These are phyloP conservation scores for Campylomormyrus numenius DNA, from an alignment of 2,113 vertebrate genomes.

Conservation along the genomic window DNA sequence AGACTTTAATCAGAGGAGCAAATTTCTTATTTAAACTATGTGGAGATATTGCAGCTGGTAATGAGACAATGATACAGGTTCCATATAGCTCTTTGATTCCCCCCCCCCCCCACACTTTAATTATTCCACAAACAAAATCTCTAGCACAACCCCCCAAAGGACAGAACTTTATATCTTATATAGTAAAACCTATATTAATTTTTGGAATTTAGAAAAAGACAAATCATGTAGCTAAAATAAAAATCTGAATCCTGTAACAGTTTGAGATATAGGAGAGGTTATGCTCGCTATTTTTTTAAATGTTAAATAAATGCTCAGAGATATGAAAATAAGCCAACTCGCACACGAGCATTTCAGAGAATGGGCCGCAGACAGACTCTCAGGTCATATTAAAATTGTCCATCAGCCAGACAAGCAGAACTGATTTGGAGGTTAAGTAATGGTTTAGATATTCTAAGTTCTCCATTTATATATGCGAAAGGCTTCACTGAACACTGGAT, in stretches of 20 bases:
- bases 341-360: slow-evolving; percentile 72
- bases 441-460: slow-evolving; percentile 90
- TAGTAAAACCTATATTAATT: background rate
- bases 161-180: background rate
- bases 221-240: background rate
- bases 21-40: slow-evolving; percentile 19
- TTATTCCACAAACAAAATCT: background rate
- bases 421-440: slow-evolving; percentile 99
- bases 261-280: background rate
- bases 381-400: slow-evolving; percentile 94
- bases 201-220: background rate
- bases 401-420: slow-evolving; percentile 99
- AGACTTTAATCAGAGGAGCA: slow-evolving; percentile 25
- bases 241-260: background rate
- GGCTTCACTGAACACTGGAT: slow-evolving; percentile 89
- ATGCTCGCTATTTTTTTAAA: background rate
- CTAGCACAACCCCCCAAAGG: background rate
- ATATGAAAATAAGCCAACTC: background rate
- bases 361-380: slow-evolving; percentile 90
- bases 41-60: background rate
- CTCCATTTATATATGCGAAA: slow-evolving; percentile 84
- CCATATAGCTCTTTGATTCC: background rate
- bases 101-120: background rate
- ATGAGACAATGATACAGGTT: background rate
- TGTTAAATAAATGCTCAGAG: background rate